These are phyloP conservation scores for Neoarius graeffei DNA, from an alignment of 2,113 vertebrate species.

Conservation along the genomic window DNA sequence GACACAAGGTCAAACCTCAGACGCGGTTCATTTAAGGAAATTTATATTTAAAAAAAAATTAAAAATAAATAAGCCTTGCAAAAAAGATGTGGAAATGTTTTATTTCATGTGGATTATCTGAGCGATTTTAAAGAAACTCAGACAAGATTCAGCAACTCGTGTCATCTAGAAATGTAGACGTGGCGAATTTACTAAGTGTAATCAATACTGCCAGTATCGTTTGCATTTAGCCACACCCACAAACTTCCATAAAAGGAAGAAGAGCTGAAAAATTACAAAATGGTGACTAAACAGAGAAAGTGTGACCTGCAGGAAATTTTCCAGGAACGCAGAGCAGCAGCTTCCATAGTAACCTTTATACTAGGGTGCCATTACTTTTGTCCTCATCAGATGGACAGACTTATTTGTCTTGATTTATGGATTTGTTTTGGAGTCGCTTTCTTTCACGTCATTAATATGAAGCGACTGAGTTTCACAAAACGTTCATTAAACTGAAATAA, in stretches of 20 bases:
- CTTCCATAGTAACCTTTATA: background rate
- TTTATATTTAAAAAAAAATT: background rate
- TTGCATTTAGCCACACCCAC: background rate
- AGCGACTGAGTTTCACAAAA: no score
- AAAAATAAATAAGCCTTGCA: no score
- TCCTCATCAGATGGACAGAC: background rate
- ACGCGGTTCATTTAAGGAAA: background rate
- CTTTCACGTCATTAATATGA: no score
- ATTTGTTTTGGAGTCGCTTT: no score
- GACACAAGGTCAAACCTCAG: background rate
- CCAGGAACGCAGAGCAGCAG: background rate
- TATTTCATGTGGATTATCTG: background rate
- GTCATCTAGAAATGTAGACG: background rate
- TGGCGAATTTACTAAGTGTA: background rate
- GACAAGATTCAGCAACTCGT: background rate
- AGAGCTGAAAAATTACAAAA: background rate
- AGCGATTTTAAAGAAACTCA: background rate
- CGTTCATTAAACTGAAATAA: no score
- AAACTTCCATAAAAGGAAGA: background rate
- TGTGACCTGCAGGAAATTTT: background rate
- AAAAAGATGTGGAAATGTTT: background rate
- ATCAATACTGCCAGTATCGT: background rate
- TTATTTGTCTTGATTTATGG: background rate
- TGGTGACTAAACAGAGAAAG: background rate
- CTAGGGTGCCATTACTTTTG: background rate